phyloP scores from a whole-genome alignment of 2,888 invertebrate genomes.

The Diarsia rubi region DNA sequence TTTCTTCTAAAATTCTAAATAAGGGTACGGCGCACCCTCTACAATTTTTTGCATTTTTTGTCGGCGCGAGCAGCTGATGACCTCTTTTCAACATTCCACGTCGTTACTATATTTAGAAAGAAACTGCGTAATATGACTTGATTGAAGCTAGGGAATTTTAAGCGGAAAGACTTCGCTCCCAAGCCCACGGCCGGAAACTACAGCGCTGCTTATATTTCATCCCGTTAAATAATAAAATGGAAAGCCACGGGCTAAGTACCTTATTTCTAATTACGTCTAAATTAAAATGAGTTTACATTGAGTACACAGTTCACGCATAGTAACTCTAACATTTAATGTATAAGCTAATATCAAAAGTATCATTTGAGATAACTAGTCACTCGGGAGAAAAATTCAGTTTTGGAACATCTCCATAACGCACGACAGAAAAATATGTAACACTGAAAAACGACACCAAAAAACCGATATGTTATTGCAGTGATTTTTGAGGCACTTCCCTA shows the following conservation, averaged over 20 bases:
- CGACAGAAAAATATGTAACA: too few species aligned
- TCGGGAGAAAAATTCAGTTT: neutral
- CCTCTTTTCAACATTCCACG: conserved; percentile 66
- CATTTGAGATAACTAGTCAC: neutral
- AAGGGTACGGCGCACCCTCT: conserved; percentile 58
- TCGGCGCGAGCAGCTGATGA: conserved; percentile 62
- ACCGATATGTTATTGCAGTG: too few species aligned
- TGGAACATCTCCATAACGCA: too few species aligned
- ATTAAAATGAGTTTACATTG: conserved; percentile 11
- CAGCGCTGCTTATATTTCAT: conserved; percentile 55
- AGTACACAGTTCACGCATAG: too few species aligned
- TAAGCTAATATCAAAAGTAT: neutral
- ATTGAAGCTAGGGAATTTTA: conserved; percentile 59
- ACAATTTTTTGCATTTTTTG: conserved; percentile 51
- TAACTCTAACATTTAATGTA: neutral
- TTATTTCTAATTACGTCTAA: conserved; percentile 33
- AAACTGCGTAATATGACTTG: conserved; percentile 62
- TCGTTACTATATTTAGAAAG: conserved; percentile 68
- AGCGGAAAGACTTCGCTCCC: conserved; percentile 65
- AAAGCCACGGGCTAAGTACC: conserved; percentile 7
- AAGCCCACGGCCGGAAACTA: conserved; percentile 66
- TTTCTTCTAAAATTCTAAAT: conserved; percentile 48
- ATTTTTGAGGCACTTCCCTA: too few species aligned
- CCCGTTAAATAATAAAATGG: conserved; percentile 49
- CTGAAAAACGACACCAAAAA: too few species aligned